These are phyloP conservation scores for Lonchura striata DNA, from an alignment of 2,113 vertebrate genomes.

Conservation along the genomic window DNA sequence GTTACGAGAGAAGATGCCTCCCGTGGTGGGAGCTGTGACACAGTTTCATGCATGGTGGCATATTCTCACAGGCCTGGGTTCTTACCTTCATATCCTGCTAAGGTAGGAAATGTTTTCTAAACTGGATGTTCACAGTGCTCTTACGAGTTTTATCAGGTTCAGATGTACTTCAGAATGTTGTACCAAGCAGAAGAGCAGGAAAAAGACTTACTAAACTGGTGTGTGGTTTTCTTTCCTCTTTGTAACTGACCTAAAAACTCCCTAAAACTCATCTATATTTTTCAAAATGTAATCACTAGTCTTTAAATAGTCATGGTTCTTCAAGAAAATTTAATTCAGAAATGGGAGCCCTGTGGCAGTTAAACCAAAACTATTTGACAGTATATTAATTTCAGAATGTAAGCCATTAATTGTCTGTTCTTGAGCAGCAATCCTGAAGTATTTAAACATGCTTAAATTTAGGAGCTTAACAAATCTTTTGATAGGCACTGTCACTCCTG, in stretches of 20 bases:
- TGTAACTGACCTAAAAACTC: background rate
- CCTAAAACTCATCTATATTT: background rate
- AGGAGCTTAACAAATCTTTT: background rate
- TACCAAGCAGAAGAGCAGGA: background rate
- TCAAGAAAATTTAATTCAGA: background rate
- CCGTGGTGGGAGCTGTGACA: slow-evolving; percentile 85
- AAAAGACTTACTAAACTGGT: background rate
- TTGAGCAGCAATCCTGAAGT: background rate
- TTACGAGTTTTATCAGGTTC: background rate
- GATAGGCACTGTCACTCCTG: background rate
- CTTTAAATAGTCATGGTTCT: background rate
- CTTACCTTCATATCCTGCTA: slow-evolving; percentile 94
- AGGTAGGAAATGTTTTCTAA: slow-evolving; percentile 76
- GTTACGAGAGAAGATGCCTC: slow-evolving; percentile 81
- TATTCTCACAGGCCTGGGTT: slow-evolving; percentile 94
- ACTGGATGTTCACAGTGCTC: background rate
- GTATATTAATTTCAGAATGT: background rate
- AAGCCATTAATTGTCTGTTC: background rate
- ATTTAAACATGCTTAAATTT: background rate
- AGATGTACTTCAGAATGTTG: background rate
- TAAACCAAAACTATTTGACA: background rate
- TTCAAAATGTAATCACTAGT: background rate
- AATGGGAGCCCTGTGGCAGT: background rate
- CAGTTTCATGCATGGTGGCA: slow-evolving; percentile 99
- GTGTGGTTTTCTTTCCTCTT: background rate